Evolutionary conservation across 35 echinoderm and acorn worm species (phyloP).

Genomic region (Hemicentrotus pulcherrimus): DNA sequence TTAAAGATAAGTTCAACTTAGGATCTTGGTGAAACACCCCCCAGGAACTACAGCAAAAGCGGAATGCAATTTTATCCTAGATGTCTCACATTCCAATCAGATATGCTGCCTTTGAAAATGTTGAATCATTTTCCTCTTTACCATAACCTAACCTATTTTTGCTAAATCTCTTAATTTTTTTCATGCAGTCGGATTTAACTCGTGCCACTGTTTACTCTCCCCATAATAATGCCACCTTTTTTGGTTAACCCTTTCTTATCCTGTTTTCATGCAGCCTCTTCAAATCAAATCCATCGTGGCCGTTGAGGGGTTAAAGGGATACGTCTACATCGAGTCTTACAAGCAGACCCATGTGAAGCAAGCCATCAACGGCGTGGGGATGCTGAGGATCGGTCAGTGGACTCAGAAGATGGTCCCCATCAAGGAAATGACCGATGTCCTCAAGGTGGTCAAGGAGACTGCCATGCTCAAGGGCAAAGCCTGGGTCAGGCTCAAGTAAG

Average conservation of each 20-base stretch:
- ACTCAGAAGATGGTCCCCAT: conserved; percentile 96
- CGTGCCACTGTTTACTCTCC: too few species aligned
- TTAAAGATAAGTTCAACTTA: too few species aligned
- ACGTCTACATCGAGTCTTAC: conserved; percentile 93
- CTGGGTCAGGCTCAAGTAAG: conserved; percentile 98
- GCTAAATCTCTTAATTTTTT: too few species aligned
- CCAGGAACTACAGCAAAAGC: too few species aligned
- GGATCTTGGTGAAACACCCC: too few species aligned
- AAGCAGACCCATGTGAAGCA: conserved; percentile 99
- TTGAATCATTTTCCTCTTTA: too few species aligned
- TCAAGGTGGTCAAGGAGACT: conserved; percentile 84
- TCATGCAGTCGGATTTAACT: too few species aligned
- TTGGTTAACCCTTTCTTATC: neutral
- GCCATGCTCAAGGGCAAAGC: conserved; percentile 76
- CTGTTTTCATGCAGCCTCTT: conserved; percentile 73
- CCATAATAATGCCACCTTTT: too few species aligned
- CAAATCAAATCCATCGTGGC: conserved; percentile 96
- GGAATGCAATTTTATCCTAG: too few species aligned
- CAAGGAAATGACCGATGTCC: conserved; percentile 96
- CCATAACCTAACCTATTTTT: too few species aligned
- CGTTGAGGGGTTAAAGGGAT: conserved; percentile 90
- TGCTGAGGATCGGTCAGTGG: conserved; percentile 81
- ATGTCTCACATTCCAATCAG: too few species aligned
- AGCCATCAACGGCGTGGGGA: conserved; percentile 89
- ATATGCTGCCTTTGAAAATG: too few species aligned